phyloP scores from a whole-genome alignment of 2,888 invertebrate species.

The Euproctis similis region DNA sequence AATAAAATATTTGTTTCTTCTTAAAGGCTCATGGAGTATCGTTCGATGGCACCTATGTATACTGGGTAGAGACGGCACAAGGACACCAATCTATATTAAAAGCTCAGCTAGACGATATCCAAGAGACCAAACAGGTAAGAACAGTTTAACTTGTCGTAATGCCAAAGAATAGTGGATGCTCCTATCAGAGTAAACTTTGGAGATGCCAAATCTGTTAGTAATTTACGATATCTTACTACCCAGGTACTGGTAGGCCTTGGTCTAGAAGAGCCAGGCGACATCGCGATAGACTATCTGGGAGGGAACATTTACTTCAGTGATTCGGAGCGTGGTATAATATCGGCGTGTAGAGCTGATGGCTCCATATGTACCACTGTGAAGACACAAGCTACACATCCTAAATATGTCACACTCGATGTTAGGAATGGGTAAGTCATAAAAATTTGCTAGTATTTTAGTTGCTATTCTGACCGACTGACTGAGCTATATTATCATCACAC shows the following conservation, averaged over 20 bases:
- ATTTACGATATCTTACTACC: background rate
- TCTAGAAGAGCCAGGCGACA: constrained; percentile 82
- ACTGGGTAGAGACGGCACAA: constrained; percentile 85
- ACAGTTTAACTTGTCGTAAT: too few species aligned
- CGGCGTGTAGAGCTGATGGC: constrained; percentile 83
- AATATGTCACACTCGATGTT: constrained; percentile 82
- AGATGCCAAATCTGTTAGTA: background rate
- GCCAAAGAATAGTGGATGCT: too few species aligned
- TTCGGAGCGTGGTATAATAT: constrained; percentile 80
- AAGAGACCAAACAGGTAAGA: constrained; percentile 69
- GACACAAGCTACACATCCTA: constrained; percentile 77
- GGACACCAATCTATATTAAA: constrained; percentile 83
- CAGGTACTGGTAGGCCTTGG: constrained; percentile 79
- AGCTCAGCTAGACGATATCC: constrained; percentile 76
- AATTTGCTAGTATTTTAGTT: too few species aligned
- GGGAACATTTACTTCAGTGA: constrained; percentile 90
- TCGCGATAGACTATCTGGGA: constrained; percentile 86
- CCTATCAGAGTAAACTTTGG: too few species aligned
- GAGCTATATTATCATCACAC: too few species aligned
- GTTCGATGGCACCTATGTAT: constrained; percentile 81
- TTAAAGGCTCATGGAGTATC: constrained; percentile 78
- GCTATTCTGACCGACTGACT: too few species aligned
- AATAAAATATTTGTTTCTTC: background rate
- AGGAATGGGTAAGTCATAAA: constrained; percentile 71
- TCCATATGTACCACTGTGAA: constrained; percentile 79